Conservation (phyloP, 2,113 vertebrate genomes). For the Manacus vitellinus region DNA sequence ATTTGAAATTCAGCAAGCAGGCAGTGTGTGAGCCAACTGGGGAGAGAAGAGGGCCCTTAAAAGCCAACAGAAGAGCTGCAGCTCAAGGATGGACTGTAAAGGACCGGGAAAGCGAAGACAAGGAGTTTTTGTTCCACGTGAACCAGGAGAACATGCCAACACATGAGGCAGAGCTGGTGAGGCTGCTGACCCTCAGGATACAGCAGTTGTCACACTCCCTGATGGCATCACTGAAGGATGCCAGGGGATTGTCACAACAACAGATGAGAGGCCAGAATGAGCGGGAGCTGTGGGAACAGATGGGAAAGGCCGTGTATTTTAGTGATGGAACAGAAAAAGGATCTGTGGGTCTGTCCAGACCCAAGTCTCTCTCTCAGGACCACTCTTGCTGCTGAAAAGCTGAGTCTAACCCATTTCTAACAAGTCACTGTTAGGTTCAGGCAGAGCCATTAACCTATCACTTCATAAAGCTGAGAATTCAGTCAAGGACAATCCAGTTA, state of each 20-base stretch:
- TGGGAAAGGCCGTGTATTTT: background rate
- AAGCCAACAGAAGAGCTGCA: background rate
- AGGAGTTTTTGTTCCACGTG: background rate
- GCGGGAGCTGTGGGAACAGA: background rate
- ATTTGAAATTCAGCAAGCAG: background rate
- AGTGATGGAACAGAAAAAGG: background rate
- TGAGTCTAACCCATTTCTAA: background rate
- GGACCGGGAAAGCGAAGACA: background rate
- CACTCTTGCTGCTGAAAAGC: background rate
- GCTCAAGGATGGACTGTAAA: background rate
- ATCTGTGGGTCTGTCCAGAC: background rate
- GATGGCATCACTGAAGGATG: background rate
- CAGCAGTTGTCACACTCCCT: background rate
- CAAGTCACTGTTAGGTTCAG: background rate
- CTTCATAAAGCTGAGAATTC: background rate
- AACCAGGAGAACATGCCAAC: background rate
- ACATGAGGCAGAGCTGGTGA: background rate
- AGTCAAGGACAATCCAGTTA: background rate
- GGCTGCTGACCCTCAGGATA: background rate
- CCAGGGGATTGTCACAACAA: conserved; percentile 13
- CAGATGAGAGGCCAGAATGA: background rate
- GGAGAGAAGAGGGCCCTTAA: background rate
- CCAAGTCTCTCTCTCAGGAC: background rate
- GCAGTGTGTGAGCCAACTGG: background rate
- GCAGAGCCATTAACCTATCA: background rate